Base-by-base conservation (phyloP, 2,113 vertebrate genomes). In the Chrysochloris asiatica region DNA sequence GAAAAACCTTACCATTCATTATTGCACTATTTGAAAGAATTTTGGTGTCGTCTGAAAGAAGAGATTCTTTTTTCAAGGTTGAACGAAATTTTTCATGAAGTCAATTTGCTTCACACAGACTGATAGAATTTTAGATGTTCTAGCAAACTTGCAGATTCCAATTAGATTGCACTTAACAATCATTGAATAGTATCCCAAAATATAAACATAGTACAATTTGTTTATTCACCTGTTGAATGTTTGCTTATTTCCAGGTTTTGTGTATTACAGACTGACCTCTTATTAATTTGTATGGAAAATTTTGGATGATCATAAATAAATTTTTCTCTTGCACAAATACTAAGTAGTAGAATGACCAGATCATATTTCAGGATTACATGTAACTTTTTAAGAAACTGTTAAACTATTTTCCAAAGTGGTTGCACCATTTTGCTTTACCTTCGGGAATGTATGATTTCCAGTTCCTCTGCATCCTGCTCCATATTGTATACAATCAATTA, bases 131-230 rank as follows among this genome's bases (percentile, higher is more conserved):
- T 43, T 47, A 48, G 12, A n/a, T n/a, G n/a, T n/a, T n/a, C n/a
- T n/a, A n/a, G n/a, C n/a, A n/a, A n/a, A n/a, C n/a, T n/a, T n/a
- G n/a, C n/a, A n/a, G n/a, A n/a, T n/a, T n/a, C n/a, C n/a, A n/a
- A n/a, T n/a, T n/a, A n/a, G n/a, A n/a, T n/a, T n/a, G n/a, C n/a
- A n/a, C n/a, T n/a, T n/a, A n/a, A n/a, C n/a, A n/a, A n/a, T n/a
- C n/a, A n/a, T n/a, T n/a, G n/a, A n/a, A n/a, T 47, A 38, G 1
- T 47, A 10, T 45, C 8, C 45, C n/a, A 2, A 3, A 12, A 14
- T 52, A 41, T 6, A 1, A 4, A 0, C 9, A n/a, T 14, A 28
- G 30, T 5, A 28, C 7, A 6, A 1, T 63, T 33, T n/a, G n/a
- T n/a, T n/a, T n/a, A n/a, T 16, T 45, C 45, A 28, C 38, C 36